phyloP scores from a whole-genome alignment of 2,113 vertebrate genomes.

The Aptenodytes patagonicus region DNA sequence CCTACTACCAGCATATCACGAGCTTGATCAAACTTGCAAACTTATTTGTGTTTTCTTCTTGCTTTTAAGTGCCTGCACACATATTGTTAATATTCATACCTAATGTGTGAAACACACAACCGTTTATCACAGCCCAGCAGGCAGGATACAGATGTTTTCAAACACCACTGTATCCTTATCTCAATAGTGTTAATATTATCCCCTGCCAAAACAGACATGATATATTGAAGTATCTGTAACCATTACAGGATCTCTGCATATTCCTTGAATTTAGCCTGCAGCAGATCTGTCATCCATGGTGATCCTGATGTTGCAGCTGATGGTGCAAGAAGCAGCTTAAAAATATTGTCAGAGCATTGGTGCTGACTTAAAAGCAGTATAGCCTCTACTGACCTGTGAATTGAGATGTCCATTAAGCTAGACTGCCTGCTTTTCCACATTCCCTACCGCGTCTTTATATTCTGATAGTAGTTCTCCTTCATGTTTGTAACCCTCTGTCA shows the following conservation, averaged over 20 bases:
- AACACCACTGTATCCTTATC: conserved; percentile 15
- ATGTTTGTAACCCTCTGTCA: neutral
- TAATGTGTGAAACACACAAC: neutral
- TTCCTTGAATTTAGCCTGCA: conserved; percentile 37
- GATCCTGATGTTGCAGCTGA: neutral
- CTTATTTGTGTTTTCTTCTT: neutral
- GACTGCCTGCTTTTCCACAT: neutral
- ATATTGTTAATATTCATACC: neutral
- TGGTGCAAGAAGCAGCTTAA: neutral
- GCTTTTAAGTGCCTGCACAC: neutral
- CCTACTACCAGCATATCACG: neutral
- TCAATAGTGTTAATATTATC: conserved; percentile 13
- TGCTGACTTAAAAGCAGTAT: neutral
- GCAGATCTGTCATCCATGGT: conserved; percentile 11
- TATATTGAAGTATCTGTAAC: conserved; percentile 24
- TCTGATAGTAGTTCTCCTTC: neutral
- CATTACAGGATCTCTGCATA: neutral
- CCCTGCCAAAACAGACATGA: conserved; percentile 35
- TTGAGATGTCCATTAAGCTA: neutral
- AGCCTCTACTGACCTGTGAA: neutral
- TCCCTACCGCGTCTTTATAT: neutral
- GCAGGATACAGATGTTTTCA: neutral
- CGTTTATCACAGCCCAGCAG: conserved; percentile 45
- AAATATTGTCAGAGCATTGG: neutral
- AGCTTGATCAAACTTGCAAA: neutral